Evolutionary conservation across 53 echinoderm and acorn worm genomes (phyloP).

Genomic region (Holothuria leucospilota): DNA sequence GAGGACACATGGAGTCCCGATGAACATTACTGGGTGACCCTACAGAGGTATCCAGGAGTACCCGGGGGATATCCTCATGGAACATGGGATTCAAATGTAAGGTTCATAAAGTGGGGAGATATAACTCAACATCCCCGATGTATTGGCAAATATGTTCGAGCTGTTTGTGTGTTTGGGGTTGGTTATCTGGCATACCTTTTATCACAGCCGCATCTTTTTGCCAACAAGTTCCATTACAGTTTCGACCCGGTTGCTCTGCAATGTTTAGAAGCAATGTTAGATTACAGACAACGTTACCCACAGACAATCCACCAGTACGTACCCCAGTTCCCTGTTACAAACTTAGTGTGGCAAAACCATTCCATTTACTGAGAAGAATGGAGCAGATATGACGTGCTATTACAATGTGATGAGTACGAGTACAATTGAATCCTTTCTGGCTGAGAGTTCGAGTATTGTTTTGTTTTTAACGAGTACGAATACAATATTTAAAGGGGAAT

Average conservation of each 20-base stretch:
- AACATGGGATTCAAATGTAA: slow-evolving; percentile 62
- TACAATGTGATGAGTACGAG: too few relatives aligned
- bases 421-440: too few relatives aligned
- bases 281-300: slow-evolving; percentile 6
- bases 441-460: too few relatives aligned
- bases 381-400: too few relatives aligned
- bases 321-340: slow-evolving; percentile 46
- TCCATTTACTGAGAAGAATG: too few relatives aligned
- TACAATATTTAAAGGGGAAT: too few relatives aligned
- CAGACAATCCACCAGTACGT: slow-evolving; percentile 57
- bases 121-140: slow-evolving; percentile 61
- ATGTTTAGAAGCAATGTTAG: slow-evolving; percentile 47
- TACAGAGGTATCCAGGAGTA: slow-evolving; percentile 63
- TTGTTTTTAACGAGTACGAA: too few relatives aligned
- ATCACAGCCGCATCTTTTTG: slow-evolving; percentile 71
- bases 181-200: slow-evolving; percentile 69
- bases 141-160: slow-evolving; percentile 71
- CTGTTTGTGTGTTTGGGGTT: slow-evolving; percentile 76
- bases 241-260: slow-evolving; percentile 81
- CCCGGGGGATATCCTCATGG: slow-evolving; percentile 78
- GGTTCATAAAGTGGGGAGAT: slow-evolving; percentile 83
- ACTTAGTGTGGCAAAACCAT: too few relatives aligned
- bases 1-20: slow-evolving; percentile 84
- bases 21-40: slow-evolving; percentile 84
- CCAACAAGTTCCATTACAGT: slow-evolving; percentile 78